Evolutionary conservation across 2,888 invertebrate species (phyloP).

Genomic region (Cantharis flavilabris): DNA sequence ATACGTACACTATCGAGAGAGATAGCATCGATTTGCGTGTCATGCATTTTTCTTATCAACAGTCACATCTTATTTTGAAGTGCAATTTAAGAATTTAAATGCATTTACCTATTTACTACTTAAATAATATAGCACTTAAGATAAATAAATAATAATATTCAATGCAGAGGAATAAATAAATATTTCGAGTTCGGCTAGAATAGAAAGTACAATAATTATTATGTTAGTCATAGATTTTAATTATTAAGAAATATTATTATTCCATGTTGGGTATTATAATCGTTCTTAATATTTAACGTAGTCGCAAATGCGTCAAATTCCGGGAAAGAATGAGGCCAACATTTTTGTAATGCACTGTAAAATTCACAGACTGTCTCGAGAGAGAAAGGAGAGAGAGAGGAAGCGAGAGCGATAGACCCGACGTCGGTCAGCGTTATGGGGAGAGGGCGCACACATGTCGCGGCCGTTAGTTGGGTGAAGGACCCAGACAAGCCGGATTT

Average conservation of each 20-base stretch:
- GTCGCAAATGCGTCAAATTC: slow-evolving; percentile 25
- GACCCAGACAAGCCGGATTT: slow-evolving; percentile 57
- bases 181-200: background rate
- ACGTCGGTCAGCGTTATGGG: slow-evolving; percentile 30
- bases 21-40: background rate
- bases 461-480: slow-evolving; percentile 58
- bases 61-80: background rate
- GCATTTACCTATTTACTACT: background rate
- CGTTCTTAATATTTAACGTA: background rate
- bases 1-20: background rate
- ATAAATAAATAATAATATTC: background rate
- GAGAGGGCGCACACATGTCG: slow-evolving; percentile 41
- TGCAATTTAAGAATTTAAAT: background rate
- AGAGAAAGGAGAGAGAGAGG: background rate
- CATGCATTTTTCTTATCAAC: background rate
- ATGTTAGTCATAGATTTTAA: background rate
- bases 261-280: background rate
- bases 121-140: no score
- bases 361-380: slow-evolving; percentile 25
- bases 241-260: background rate
- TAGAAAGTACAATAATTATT: background rate
- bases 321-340: slow-evolving; percentile 35
- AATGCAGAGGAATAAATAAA: background rate
- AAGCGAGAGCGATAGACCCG: slow-evolving; percentile 29
- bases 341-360: slow-evolving; percentile 45